Conservation (phyloP, 2,888 invertebrate species). For the Lithophane ornitopus region DNA sequence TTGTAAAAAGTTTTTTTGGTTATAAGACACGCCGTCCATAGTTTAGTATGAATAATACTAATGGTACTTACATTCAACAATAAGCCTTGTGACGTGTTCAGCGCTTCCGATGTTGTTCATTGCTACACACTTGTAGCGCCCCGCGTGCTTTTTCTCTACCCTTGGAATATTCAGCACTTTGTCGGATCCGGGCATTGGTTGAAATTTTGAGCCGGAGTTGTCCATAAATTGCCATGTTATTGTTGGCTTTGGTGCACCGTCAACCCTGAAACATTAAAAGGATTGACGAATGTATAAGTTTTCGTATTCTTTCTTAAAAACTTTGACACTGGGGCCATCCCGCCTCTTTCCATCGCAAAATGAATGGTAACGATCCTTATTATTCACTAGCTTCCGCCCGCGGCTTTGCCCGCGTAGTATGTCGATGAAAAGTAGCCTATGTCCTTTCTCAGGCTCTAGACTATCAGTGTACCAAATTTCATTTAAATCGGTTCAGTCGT, state of each 20-base stretch:
- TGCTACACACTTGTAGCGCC: conserved; percentile 55
- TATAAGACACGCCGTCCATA: too few species aligned
- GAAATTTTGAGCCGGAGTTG: background rate
- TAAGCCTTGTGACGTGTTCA: conserved; percentile 47
- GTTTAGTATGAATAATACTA: too few species aligned
- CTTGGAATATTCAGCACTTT: conserved; percentile 16
- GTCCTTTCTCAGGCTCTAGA: too few species aligned
- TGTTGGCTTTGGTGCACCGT: conserved; percentile 49
- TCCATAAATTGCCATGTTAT: conserved; percentile 42
- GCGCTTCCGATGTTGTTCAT: conserved; percentile 30
- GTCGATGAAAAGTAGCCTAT: too few species aligned
- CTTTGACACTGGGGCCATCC: background rate
- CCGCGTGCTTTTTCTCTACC: conserved; percentile 25
- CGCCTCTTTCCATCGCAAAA: too few species aligned
- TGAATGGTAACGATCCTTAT: background rate
- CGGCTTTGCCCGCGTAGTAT: too few species aligned
- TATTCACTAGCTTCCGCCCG: too few species aligned
- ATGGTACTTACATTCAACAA: conserved; percentile 55
- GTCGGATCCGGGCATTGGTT: background rate
- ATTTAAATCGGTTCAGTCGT: too few species aligned
- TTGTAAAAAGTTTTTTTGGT: too few species aligned
- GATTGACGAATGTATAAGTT: background rate
- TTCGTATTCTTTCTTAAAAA: background rate
- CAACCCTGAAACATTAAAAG: conserved; percentile 24
- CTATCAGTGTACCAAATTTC: too few species aligned